Conservation (phyloP, 2,113 vertebrate genomes). For the Benitochromis conjunctus region DNA sequence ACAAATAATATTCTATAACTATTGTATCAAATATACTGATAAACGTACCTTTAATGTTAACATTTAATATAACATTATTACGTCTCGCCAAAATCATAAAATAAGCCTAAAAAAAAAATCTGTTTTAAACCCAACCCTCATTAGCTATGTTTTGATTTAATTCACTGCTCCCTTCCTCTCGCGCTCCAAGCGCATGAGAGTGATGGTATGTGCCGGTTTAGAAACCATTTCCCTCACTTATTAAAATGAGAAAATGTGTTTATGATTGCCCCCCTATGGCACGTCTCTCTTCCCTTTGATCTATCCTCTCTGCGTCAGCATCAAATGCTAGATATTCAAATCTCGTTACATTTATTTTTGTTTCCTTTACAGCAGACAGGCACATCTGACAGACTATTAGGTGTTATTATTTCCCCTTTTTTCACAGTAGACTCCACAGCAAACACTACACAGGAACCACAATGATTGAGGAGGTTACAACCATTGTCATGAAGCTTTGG, state of each 20-base stretch:
- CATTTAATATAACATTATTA: background rate
- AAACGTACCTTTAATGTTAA: background rate
- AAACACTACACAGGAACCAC: constrained; percentile 34
- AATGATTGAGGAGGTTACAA: constrained; percentile 70
- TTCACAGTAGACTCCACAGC: constrained; percentile 41
- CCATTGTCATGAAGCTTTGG: constrained; percentile 49
- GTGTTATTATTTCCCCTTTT: constrained; percentile 59
- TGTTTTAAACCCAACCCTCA: constrained; percentile 45
- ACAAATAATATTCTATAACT: background rate
- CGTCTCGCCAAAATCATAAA: background rate
- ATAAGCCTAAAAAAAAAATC: background rate
- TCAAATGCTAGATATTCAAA: constrained; percentile 70
- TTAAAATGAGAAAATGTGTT: constrained; percentile 66
- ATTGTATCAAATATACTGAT: background rate
- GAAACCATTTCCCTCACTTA: constrained; percentile 57
- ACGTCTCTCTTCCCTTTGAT: constrained; percentile 64
- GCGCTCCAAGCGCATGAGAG: constrained; percentile 12
- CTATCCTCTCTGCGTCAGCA: constrained; percentile 54
- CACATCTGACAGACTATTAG: constrained; percentile 73
- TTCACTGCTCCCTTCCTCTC: background rate
- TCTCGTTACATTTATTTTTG: constrained; percentile 66
- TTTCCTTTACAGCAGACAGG: constrained; percentile 62
- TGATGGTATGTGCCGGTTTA: constrained; percentile 25
- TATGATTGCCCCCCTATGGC: constrained; percentile 51
- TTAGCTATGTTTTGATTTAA: constrained; percentile 59